Conservation (phyloP, 1,140 invertebrate genomes). For the Drepana arcuata region DNA sequence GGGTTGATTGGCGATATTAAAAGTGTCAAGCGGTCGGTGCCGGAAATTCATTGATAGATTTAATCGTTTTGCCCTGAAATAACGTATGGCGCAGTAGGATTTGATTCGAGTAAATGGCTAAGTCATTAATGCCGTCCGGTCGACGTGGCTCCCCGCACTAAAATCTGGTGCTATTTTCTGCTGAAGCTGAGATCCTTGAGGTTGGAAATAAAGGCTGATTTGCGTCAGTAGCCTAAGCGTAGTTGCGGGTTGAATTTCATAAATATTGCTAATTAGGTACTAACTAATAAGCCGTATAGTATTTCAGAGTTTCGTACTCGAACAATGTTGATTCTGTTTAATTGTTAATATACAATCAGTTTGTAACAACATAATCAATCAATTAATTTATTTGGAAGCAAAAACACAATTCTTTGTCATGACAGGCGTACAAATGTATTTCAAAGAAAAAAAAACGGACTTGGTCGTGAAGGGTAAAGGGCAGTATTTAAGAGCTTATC, state of each 20-base stretch:
- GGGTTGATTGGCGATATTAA: slow-evolving; percentile 55
- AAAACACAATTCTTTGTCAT: too few relatives aligned
- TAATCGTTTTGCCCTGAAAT: slow-evolving; percentile 51
- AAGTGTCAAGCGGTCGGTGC: slow-evolving; percentile 53
- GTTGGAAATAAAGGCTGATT: slow-evolving; percentile 26
- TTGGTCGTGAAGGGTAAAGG: too few relatives aligned
- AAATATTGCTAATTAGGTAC: too few relatives aligned
- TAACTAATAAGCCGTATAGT: too few relatives aligned
- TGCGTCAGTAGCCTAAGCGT: slow-evolving; percentile 31
- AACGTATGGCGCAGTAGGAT: slow-evolving; percentile 29
- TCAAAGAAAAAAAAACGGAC: too few relatives aligned
- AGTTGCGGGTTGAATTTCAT: not conserved
- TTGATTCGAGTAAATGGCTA: slow-evolving; percentile 59
- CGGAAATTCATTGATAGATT: slow-evolving; percentile 68
- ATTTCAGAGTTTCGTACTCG: too few relatives aligned
- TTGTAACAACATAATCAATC: too few relatives aligned
- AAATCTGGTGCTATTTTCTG: slow-evolving; percentile 48
- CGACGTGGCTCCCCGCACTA: slow-evolving; percentile 25
- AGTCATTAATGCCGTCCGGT: slow-evolving; percentile 64
- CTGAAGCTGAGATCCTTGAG: slow-evolving; percentile 34
- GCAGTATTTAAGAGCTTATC: too few relatives aligned
- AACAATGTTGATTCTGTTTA: too few relatives aligned
- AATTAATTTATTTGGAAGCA: too few relatives aligned
- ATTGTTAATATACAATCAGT: too few relatives aligned
- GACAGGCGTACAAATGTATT: too few relatives aligned